Conservation (phyloP, 1,140 invertebrate species). For the Stenopsyche tienmushanensis region DNA sequence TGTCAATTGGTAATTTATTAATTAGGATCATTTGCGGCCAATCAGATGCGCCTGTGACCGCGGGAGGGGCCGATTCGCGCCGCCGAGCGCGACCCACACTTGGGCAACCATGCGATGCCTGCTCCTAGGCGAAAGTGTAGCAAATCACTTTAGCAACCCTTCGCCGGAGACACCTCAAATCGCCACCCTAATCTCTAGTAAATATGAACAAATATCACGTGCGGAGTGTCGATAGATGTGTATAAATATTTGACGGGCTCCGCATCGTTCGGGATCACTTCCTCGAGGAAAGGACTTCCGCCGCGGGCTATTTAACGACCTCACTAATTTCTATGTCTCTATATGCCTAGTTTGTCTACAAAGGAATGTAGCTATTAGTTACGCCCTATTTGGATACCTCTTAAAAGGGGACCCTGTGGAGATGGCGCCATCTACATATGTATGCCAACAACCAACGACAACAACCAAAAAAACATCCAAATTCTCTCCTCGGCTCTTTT, state of each 20-base stretch:
- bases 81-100: constrained; percentile 22
- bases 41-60: constrained; percentile 29
- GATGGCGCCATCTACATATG: constrained; percentile 21
- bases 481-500: constrained; percentile 15
- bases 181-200: not conserved
- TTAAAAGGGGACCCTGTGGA: constrained; percentile 15
- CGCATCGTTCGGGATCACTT: not conserved
- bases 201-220: not conserved
- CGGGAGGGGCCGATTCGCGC: not conserved
- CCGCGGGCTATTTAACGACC: constrained; percentile 23
- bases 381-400: constrained; percentile 29
- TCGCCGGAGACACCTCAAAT: not conserved
- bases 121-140: too few species aligned
- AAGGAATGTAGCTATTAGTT: constrained; percentile 28
- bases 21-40: constrained; percentile 34
- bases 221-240: not conserved
- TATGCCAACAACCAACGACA: not conserved
- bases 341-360: constrained; percentile 24
- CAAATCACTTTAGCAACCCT: too few species aligned
- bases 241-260: not conserved
- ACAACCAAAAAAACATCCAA: too few species aligned
- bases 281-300: constrained; percentile 19
- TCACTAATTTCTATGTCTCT: constrained; percentile 26
- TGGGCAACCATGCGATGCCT: constrained; percentile 19
- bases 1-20: constrained; percentile 32